These are phyloP conservation scores for Cirrhinus mrigala DNA, from an alignment of 2,797 vertebrate genomes.

Conservation along the genomic window DNA sequence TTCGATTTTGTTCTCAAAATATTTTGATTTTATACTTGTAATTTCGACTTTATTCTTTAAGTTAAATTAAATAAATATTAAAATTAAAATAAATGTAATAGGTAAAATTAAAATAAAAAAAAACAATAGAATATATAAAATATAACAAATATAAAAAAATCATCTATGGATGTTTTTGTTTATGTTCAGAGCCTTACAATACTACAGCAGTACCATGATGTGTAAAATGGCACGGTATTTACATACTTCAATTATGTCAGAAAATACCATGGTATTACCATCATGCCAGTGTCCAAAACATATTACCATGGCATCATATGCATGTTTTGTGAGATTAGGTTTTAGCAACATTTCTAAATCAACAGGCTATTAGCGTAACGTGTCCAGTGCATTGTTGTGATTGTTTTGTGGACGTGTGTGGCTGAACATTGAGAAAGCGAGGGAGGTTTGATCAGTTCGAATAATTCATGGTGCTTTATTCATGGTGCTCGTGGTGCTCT, in stretches of 20 bases:
- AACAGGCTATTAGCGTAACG: slow-evolving; percentile 4
- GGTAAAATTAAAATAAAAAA: too few relatives aligned
- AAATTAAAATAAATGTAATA: too few relatives aligned
- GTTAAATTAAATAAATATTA: too few relatives aligned
- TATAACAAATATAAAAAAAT: too few relatives aligned
- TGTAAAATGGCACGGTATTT: background rate
- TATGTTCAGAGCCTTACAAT: background rate
- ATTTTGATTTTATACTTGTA: too few relatives aligned
- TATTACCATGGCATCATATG: background rate
- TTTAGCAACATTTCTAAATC: slow-evolving; percentile 14
- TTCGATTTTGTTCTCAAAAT: too few relatives aligned
- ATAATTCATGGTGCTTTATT: slow-evolving; percentile 73
- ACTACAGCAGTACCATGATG: background rate
- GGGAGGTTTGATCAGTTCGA: slow-evolving; percentile 71
- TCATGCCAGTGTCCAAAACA: background rate
- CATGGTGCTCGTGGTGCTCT: slow-evolving; percentile 60
- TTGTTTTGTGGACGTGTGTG: background rate
- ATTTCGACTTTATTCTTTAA: too few relatives aligned
- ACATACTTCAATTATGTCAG: background rate
- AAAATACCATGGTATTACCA: background rate
- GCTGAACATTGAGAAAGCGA: background rate
- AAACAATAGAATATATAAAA: too few relatives aligned
- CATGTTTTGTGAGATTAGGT: background rate
- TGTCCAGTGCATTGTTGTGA: slow-evolving; percentile 17
- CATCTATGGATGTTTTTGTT: too few relatives aligned